Evolutionary conservation across 2,797 vertebrate species (phyloP).

Genomic region (Argyrosomus regius): DNA sequence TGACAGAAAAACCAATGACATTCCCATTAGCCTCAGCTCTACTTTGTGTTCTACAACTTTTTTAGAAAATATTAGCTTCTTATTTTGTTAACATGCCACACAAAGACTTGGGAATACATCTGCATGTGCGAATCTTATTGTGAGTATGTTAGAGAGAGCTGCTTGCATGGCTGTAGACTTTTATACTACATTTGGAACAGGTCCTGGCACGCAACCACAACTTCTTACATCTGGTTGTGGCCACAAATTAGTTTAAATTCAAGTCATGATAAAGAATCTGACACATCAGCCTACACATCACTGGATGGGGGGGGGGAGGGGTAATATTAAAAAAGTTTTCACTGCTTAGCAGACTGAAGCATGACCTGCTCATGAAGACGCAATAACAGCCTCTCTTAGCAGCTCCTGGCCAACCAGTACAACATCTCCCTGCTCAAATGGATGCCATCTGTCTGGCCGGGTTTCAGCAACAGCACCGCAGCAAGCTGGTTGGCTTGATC

Average conservation of each 20-base stretch:
- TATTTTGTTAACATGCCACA: not conserved
- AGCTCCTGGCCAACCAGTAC: constrained; percentile 69
- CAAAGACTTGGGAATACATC: not conserved
- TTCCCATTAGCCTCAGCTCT: not conserved
- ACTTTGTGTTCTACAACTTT: not conserved
- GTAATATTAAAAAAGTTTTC: constrained; percentile 73
- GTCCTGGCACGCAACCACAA: not conserved
- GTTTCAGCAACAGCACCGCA: constrained; percentile 52
- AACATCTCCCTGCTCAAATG: constrained; percentile 78
- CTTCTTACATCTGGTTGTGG: not conserved
- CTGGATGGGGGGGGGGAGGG: constrained; percentile 4
- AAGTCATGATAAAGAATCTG: constrained; percentile 11
- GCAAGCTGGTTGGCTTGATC: constrained; percentile 60
- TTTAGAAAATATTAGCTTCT: not conserved
- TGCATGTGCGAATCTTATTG: too few relatives aligned
- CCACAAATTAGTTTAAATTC: not conserved
- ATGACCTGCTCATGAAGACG: constrained; percentile 63
- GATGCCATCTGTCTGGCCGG: constrained; percentile 79
- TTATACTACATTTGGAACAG: too few relatives aligned
- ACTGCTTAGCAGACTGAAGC: constrained; percentile 54
- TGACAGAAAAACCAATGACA: not conserved
- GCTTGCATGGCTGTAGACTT: not conserved
- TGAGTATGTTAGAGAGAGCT: not conserved
- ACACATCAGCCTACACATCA: constrained; percentile 35
- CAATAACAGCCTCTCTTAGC: constrained; percentile 72